A percentile compares a stretch with the other conserved stretches of the same genome.
phyloP scores from a whole-genome alignment of 2,113 vertebrate species.

The Amia ocellicauda region DNA sequence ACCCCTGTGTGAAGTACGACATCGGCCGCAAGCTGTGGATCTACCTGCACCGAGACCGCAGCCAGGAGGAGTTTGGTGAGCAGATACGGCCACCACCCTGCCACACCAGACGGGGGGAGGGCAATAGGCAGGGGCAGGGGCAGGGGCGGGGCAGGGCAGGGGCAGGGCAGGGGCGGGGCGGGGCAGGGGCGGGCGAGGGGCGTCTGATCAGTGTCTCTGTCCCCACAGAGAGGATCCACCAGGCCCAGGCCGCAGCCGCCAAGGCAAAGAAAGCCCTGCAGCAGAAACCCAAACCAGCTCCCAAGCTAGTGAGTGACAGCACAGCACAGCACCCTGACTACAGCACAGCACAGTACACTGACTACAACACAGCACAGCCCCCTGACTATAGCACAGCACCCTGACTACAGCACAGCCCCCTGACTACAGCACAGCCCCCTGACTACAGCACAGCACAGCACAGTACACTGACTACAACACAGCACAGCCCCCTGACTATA shows the following conservation, averaged over 20 bases:
- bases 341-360: background rate
- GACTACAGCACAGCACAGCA: too few species aligned
- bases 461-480: too few species aligned
- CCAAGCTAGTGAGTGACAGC: conserved; percentile 77
- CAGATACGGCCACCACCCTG: background rate
- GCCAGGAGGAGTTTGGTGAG: conserved; percentile 95
- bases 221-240: conserved; percentile 88
- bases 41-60: conserved; percentile 88
- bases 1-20: conserved; percentile 95
- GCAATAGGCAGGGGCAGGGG: too few species aligned
- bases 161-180: background rate
- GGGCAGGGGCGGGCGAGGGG: background rate
- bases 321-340: background rate
- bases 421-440: background rate
- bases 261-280: conserved; percentile 95
- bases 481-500: too few species aligned
- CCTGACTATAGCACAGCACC: background rate
- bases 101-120: too few species aligned
- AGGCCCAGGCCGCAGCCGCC: conserved; percentile 93
- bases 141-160: too few species aligned
- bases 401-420: background rate
- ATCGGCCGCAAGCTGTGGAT: conserved; percentile 97
- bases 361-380: too few species aligned
- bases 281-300: conserved; percentile 90
- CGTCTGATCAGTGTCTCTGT: background rate